Conservation (phyloP, 2,888 invertebrate genomes). For the Phrixothrix hirtus region DNA sequence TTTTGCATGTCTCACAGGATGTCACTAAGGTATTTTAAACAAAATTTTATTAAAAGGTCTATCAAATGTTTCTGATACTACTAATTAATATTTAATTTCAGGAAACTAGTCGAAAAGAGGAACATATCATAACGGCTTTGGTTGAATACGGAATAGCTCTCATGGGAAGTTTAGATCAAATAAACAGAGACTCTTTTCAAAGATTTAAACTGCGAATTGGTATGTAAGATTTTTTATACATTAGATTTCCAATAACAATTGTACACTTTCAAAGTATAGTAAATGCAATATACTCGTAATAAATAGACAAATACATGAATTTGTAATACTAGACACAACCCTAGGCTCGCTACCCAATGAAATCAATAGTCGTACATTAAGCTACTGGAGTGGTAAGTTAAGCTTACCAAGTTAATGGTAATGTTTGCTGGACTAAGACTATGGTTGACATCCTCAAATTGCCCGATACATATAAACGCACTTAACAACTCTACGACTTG, state of each 20-base stretch:
- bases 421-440: no score
- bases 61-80: no score
- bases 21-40: conserved; percentile 26
- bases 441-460: no score
- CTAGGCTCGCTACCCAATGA: no score
- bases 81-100: conserved; percentile 48
- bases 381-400: no score
- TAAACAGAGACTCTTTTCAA: conserved; percentile 96
- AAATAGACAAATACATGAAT: background rate
- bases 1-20: conserved; percentile 21
- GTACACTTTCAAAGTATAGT: background rate
- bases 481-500: no score
- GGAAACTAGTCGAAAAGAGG: conserved; percentile 77
- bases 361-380: no score
- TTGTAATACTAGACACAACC: no score
- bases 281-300: background rate
- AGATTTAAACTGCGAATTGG: conserved; percentile 93
- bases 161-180: conserved; percentile 90
- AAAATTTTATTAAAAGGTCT: no score
- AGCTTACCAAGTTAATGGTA: no score
- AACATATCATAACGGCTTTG: conserved; percentile 84
- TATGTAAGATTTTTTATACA: conserved; percentile 53
- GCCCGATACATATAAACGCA: no score
- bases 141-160: conserved; percentile 95
- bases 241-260: background rate